phyloP scores from a whole-genome alignment of 2,113 vertebrate species.

The Irena cyanogastra region DNA sequence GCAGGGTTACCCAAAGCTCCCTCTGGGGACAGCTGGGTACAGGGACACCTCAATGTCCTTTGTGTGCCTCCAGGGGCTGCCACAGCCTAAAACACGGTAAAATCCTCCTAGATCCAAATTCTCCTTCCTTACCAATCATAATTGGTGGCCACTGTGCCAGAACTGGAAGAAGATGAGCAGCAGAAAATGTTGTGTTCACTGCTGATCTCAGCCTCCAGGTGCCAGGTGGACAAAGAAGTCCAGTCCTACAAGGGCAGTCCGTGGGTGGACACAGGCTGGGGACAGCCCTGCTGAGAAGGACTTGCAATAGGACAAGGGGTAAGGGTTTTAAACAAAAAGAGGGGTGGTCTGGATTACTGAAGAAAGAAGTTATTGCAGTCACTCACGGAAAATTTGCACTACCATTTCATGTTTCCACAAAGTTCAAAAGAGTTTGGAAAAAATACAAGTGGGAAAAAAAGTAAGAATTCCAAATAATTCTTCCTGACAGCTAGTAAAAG shows the following conservation, averaged over 20 bases:
- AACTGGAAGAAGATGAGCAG: neutral
- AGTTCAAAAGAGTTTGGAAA: neutral
- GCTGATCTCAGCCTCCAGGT: neutral
- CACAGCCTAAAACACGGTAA: neutral
- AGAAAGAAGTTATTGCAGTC: neutral
- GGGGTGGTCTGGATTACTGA: neutral
- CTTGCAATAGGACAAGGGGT: neutral
- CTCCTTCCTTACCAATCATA: neutral
- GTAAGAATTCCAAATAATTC: neutral
- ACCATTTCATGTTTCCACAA: neutral
- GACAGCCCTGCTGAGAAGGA: neutral
- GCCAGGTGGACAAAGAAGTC: neutral
- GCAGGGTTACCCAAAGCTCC: neutral
- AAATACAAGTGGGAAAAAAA: neutral
- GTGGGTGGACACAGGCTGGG: neutral
- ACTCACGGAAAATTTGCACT: neutral
- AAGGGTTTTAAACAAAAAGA: neutral
- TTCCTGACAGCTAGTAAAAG: neutral
- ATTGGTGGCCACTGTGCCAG: neutral
- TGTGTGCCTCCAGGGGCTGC: neutral
- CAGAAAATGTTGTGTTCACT: neutral
- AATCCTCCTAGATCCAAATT: neutral
- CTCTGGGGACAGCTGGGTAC: neutral
- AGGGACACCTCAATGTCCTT: neutral
- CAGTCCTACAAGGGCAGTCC: fast-evolving